Base-by-base conservation (phyloP, 1,140 invertebrate genomes). In the Bombus superbus region DNA sequence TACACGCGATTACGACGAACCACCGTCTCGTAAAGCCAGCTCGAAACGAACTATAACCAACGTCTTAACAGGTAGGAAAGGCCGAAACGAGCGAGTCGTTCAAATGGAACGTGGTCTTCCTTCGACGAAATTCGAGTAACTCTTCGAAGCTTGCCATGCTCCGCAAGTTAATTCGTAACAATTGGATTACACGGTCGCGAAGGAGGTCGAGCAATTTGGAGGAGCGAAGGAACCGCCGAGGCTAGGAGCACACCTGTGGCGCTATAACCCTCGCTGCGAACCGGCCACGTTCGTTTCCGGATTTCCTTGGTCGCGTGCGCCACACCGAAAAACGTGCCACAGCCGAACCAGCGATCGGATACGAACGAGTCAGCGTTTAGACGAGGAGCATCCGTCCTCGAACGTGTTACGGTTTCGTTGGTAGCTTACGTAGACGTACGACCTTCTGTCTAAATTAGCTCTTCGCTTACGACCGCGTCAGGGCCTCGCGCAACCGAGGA, bases 241-340 rank as follows among this genome's bases (percentile, higher is more conserved):
- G 57, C 57, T 81, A 82, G 44, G 0, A 35, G n/a, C 80, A 80
- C 79, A 89, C 88, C 88, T 89, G 88, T 89, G 81, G 83, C 88
- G 66, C 68, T 59, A 18, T 77, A 85, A 81, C 35, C 81, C 74
- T 80, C 8, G 32, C 59, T 25, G 40, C 18, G 22, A 32, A 42
- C 47, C 22, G 15, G 15, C n/a, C n/a, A 59, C 72, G 53, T 77
- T 69, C 53, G 57, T 76, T 38, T 62, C 44, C 68, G 22, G 32
- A n/a, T 25, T 62, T 13, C 4, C 5, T 47, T 38, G 57, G 9
- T 88, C 81, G 76, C 81, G 72, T 77, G 59, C 25, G 11, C 25
- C 11, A 47, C 53, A 1, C 9, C 4, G 78, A 64, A 74, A 81
- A 88, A 85, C 76, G 86, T 85, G 77, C 8, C 22, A 9, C 15